Conservation (phyloP, 2,797 vertebrate species). For the Anguilla obscura region DNA sequence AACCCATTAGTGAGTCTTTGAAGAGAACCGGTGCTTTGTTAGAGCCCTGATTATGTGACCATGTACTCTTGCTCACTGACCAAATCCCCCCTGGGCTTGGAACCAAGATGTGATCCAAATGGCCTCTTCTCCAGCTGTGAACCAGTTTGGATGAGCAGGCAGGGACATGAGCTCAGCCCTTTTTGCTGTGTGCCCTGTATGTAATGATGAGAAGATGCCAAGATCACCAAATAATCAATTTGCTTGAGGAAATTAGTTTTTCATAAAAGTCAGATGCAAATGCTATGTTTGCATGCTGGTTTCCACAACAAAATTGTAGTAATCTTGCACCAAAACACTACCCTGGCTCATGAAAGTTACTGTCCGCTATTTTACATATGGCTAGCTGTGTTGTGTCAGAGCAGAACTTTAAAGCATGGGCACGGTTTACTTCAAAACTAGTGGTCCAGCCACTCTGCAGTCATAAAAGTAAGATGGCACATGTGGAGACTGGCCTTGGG, state of each 20-base stretch:
- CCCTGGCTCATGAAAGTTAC: neutral
- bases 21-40: slow-evolving; percentile 43
- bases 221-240: neutral
- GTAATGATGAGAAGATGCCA: neutral
- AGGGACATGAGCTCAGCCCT: neutral
- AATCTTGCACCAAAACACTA: neutral
- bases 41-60: slow-evolving; percentile 30
- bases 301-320: neutral
- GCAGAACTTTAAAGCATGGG: neutral
- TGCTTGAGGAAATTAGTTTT: neutral
- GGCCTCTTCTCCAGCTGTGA: neutral
- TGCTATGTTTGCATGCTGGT: neutral
- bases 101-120: neutral
- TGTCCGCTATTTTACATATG: neutral
- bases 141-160: neutral
- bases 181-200: neutral
- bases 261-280: neutral
- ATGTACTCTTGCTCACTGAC: neutral
- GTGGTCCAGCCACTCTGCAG: neutral
- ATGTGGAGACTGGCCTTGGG: neutral
- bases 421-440: neutral
- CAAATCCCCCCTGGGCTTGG: slow-evolving; percentile 33
- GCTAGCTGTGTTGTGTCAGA: neutral
- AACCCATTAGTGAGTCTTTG: slow-evolving; percentile 41
- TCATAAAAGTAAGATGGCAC: neutral